Conservation (phyloP, 1,140 invertebrate genomes). For the Anthonomus grandis region DNA sequence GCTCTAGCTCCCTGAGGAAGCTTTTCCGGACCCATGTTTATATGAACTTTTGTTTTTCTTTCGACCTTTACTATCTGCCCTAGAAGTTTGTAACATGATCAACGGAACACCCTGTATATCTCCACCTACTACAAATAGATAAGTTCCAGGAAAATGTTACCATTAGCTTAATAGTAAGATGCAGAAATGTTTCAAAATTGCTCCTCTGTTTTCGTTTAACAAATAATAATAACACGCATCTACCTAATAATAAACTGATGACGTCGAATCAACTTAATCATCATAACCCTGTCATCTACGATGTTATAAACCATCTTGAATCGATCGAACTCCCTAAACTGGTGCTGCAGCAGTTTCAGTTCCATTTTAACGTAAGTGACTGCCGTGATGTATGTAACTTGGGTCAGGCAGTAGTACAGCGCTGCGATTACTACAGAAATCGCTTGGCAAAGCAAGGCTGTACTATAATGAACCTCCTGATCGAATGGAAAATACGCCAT, state of each 20-base stretch:
- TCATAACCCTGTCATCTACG: neutral
- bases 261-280: neutral
- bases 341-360: neutral
- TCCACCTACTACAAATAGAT: too few species aligned
- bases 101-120: too few species aligned
- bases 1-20: too few species aligned
- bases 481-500: constrained; percentile 14
- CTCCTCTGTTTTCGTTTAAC: too few species aligned
- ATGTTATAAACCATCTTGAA: neutral
- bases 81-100: too few species aligned
- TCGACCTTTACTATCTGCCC: too few species aligned
- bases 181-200: too few species aligned
- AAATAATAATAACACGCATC: too few species aligned
- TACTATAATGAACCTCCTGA: neutral
- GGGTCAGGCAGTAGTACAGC: constrained; percentile 8
- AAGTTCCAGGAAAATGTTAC: too few species aligned
- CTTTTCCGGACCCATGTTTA: too few species aligned
- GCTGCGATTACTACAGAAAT: neutral
- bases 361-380: constrained; percentile 4
- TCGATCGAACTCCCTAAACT: neutral
- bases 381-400: constrained; percentile 3
- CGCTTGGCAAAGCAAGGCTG: constrained; percentile 1
- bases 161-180: too few species aligned
- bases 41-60: too few species aligned
- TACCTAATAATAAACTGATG: constrained; percentile 12